Conservation (phyloP, 2,888 invertebrate species). For the Eueremaeus valkanovi region DNA sequence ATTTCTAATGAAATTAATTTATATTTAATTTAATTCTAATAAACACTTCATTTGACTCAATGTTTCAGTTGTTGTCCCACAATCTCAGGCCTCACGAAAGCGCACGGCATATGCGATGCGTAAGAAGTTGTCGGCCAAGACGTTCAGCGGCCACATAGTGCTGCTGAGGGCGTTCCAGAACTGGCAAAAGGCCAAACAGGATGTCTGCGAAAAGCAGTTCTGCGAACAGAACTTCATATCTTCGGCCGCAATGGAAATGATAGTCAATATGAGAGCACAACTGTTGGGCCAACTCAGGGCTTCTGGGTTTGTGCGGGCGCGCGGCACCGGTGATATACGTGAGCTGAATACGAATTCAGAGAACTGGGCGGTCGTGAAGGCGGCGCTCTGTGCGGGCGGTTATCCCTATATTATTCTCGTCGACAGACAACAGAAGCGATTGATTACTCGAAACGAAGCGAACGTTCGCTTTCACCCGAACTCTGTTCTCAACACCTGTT, state of each 20-base stretch:
- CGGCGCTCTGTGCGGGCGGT: slow-evolving; percentile 77
- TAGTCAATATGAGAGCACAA: slow-evolving; percentile 76
- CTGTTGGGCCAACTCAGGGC: slow-evolving; percentile 71
- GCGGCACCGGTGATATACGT: slow-evolving; percentile 60
- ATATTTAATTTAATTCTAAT: slow-evolving; percentile 40
- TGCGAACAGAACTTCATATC: slow-evolving; percentile 73
- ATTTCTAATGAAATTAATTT: not conserved
- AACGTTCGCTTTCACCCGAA: slow-evolving; percentile 63
- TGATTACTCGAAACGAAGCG: slow-evolving; percentile 64
- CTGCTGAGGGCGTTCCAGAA: slow-evolving; percentile 77
- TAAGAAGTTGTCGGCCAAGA: slow-evolving; percentile 67
- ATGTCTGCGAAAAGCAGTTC: slow-evolving; percentile 65
- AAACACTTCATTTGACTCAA: too few species aligned
- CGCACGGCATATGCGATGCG: slow-evolving; percentile 63
- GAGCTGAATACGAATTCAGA: slow-evolving; percentile 78
- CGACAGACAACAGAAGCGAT: slow-evolving; percentile 61
- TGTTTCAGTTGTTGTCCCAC: slow-evolving; percentile 60
- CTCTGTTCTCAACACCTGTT: slow-evolving; percentile 58
- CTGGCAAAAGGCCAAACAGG: slow-evolving; percentile 71
- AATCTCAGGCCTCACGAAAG: slow-evolving; percentile 61
- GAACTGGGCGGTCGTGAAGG: slow-evolving; percentile 86
- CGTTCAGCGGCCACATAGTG: slow-evolving; percentile 85
- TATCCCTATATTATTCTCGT: slow-evolving; percentile 82
- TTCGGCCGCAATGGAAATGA: slow-evolving; percentile 80
- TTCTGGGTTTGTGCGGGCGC: slow-evolving; percentile 65